phyloP scores from a whole-genome alignment of 2,797 vertebrate species.

The Crypturellus tataupa region DNA sequence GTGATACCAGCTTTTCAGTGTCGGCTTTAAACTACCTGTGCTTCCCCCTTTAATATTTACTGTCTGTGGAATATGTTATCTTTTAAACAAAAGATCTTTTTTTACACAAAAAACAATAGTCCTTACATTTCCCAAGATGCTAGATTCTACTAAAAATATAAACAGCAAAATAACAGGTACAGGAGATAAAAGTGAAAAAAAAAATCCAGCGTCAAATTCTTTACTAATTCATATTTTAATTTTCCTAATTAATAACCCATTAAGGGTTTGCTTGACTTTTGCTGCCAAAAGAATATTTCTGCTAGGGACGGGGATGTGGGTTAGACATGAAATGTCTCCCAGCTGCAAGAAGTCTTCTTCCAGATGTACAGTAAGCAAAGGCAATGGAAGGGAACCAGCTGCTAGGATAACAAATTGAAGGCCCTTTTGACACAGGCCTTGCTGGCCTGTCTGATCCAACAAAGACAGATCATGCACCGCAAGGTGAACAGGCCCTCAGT shows the following conservation, averaged over 20 bases:
- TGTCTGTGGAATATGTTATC: background rate
- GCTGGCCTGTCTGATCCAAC: conserved; percentile 71
- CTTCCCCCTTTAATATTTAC: background rate
- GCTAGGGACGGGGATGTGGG: conserved; percentile 74
- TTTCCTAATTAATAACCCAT: conserved; percentile 56
- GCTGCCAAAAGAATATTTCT: conserved; percentile 74
- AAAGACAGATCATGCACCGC: conserved; percentile 74
- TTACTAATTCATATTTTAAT: conserved; percentile 13
- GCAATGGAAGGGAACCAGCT: conserved; percentile 81
- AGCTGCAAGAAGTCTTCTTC: conserved; percentile 82
- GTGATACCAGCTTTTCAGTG: background rate
- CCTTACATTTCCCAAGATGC: background rate
- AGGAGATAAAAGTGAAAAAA: background rate
- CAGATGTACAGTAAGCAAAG: conserved; percentile 81
- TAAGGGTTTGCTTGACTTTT: conserved; percentile 57
- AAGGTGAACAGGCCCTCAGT: conserved; percentile 68
- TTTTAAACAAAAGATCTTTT: background rate
- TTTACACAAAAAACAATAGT: background rate
- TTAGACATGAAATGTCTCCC: conserved; percentile 83
- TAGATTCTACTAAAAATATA: background rate
- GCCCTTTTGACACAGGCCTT: conserved; percentile 69
- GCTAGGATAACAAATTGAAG: conserved; percentile 75
- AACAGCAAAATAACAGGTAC: background rate
- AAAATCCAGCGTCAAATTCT: background rate
- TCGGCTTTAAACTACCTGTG: background rate